phyloP scores from a whole-genome alignment of 2,113 vertebrate genomes.

The Hippoglossus stenolepis region DNA sequence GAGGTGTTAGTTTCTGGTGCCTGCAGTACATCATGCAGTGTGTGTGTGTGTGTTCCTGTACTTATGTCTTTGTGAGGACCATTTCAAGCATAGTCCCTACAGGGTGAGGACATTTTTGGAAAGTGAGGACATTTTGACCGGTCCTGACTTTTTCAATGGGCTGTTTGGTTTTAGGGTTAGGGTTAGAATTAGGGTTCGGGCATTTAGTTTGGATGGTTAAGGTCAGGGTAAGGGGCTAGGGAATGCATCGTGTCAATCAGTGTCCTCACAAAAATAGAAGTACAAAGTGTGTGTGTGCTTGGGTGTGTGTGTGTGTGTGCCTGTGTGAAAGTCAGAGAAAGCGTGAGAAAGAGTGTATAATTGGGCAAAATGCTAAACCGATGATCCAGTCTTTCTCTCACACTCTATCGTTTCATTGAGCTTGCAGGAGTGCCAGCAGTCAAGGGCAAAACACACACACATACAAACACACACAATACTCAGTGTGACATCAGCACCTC shows the following conservation, averaged over 20 bases:
- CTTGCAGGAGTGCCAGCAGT: conserved; percentile 22
- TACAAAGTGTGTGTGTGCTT: background rate
- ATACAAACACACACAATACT: conserved; percentile 11
- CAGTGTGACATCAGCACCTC: conserved; percentile 42
- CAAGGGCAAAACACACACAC: conserved; percentile 40
- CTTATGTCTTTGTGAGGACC: no score
- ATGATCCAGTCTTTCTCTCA: background rate
- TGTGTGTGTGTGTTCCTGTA: background rate
- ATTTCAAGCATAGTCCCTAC: no score
- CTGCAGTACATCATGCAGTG: conserved; percentile 27
- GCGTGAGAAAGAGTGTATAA: conserved; percentile 1
- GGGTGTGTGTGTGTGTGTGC: background rate
- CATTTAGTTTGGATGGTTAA: no score
- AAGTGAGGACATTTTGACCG: no score
- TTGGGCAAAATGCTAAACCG: conserved; percentile 13
- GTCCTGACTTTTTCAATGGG: no score
- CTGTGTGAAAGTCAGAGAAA: conserved; percentile 3
- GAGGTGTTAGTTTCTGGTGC: conserved; percentile 26
- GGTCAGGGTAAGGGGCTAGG: no score
- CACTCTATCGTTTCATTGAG: background rate
- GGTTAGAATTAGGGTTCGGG: no score
- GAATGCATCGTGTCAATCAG: no score
- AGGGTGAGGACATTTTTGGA: no score
- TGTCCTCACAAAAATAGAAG: no score
- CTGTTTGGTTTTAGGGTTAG: no score